phyloP scores from a whole-genome alignment of 2,113 vertebrate species.

The Hiodon alosoides region DNA sequence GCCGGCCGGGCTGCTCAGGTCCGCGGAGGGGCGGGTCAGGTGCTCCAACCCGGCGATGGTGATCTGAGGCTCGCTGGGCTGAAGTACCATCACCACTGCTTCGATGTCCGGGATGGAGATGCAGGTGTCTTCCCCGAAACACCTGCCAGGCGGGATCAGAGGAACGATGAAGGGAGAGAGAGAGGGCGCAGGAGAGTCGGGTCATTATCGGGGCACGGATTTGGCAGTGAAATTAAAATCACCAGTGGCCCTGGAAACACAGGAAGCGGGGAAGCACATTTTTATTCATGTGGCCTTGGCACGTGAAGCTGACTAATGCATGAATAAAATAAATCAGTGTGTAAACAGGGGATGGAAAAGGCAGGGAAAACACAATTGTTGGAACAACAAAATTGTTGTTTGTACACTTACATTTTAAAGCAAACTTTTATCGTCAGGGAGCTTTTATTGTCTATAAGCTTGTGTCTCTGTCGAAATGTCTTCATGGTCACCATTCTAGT shows the following conservation, averaged over 20 bases:
- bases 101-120: slow-evolving; percentile 87
- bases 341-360: neutral
- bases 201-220: too few species aligned
- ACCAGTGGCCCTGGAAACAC: too few species aligned
- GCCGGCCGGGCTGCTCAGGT: slow-evolving; percentile 70
- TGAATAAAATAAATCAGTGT: neutral
- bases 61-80: slow-evolving; percentile 88
- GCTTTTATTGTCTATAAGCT: too few species aligned
- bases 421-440: too few species aligned
- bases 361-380: too few species aligned
- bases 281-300: too few species aligned
- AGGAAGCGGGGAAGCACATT: too few species aligned
- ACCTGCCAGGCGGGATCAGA: slow-evolving; percentile 58
- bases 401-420: too few species aligned
- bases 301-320: too few species aligned
- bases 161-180: neutral
- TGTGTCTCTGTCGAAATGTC: neutral
- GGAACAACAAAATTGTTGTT: too few species aligned
- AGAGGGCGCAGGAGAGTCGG: neutral
- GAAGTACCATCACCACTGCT: slow-evolving; percentile 86
- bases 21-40: slow-evolving; percentile 71
- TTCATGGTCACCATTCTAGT: neutral
- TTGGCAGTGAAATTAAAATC: too few species aligned
- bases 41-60: slow-evolving; percentile 81
- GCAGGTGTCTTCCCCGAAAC: slow-evolving; percentile 94